Evolutionary conservation across 2,113 vertebrate species (phyloP), one percentile per base, ranked within the genome.

Genomic region (Excalfactoria chinensis): DNA sequence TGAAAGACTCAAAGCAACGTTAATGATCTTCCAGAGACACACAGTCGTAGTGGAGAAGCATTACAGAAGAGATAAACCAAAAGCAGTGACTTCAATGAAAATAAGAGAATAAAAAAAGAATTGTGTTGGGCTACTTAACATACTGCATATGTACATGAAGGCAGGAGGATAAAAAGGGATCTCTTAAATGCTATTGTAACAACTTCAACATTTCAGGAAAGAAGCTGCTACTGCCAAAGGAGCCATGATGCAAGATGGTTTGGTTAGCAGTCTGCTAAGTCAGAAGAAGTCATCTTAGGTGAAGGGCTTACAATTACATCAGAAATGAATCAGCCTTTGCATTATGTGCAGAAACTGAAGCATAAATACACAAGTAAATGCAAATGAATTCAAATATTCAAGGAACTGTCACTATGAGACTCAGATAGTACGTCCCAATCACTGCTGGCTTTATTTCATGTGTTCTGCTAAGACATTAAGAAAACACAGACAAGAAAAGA

Each of bases 341-440:
- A 43, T 49, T 46, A 28, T 2, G 8, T 23, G 9, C 83, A 77
- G n/a, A 90, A 84, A 71, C 7, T 20, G 35, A 74, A 30, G 34
- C 25, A 62, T 5, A 55, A 48, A 78, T 7, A 3, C 6, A 2
- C 69, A 53, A 79, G 34, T 3, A 43, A 89, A 69, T 9, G 63
- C 21, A 91, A 89, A 66, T 26, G 8, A 56, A 64, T 1, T 28
- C 32, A 48, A 89, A 64, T 74, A 55, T 74, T 37, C 8, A 2
- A 58, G 3, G 1, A 76, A 60, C 2, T 73, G 66, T n/a, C 66
- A 16, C 43, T 15, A 5, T 8, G 17, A 75, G 34, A 59, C 28
- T 71, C 9, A 8, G 43, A 23, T 0, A 35, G 43, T 7, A 41
- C 0, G 0, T 20, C 46, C 46, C 81, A 62, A 26, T 23, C 32